Evolutionary conservation across 2,113 vertebrate genomes (phyloP).

Genomic region (Antigone vipio): DNA sequence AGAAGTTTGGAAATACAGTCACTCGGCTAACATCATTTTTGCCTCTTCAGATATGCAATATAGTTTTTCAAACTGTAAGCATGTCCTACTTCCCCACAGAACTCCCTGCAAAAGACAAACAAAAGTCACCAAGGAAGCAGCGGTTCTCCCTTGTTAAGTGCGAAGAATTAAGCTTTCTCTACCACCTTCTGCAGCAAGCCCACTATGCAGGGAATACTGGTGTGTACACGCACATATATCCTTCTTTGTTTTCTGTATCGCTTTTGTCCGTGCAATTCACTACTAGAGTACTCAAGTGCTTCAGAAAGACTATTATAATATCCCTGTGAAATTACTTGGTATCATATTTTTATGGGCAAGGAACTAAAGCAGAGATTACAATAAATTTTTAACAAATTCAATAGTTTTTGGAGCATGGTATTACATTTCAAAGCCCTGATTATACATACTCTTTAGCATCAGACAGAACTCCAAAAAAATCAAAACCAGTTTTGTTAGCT

Average conservation of each 20-base stretch:
- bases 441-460: background rate
- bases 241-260: background rate
- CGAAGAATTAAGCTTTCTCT: background rate
- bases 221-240: accelerated
- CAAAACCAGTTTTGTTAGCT: background rate
- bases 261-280: background rate
- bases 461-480: background rate
- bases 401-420: background rate
- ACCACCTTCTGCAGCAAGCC: background rate
- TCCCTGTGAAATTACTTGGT: background rate
- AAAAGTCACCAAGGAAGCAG: background rate
- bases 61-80: background rate
- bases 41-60: background rate
- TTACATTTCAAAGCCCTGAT: background rate
- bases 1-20: background rate
- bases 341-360: background rate
- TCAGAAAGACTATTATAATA: background rate
- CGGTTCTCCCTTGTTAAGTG: background rate
- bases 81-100: background rate
- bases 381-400: background rate
- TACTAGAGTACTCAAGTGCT: background rate
- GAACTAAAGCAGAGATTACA: background rate
- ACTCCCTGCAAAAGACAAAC: background rate
- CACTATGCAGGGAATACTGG: background rate
- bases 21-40: background rate